These are phyloP conservation scores for Chirona hameri DNA, from an alignment of 2,888 invertebrate species.

Conservation along the genomic window DNA sequence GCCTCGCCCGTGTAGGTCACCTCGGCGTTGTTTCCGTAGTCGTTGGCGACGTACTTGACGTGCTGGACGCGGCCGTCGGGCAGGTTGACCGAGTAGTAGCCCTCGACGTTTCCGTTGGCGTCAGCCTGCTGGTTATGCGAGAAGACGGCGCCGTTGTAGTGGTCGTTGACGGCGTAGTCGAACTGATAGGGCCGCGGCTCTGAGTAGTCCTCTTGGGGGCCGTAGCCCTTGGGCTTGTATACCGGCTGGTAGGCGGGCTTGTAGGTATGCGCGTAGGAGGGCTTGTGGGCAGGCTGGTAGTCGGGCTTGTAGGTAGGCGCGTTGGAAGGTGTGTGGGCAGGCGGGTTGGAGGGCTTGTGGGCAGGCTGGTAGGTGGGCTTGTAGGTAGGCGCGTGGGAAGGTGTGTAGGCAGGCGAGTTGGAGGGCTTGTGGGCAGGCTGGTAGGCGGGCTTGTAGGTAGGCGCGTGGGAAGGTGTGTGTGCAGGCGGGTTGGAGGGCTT, in stretches of 20 bases:
- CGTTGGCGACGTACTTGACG: slow-evolving; percentile 38
- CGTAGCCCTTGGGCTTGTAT: background rate
- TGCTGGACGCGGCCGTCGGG: slow-evolving; percentile 39
- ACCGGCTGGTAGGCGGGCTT: too few relatives aligned
- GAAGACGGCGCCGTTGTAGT: slow-evolving; percentile 35
- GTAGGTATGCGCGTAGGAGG: too few relatives aligned
- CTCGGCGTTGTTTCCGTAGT: slow-evolving; percentile 37
- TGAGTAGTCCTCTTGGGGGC: slow-evolving; percentile 28
- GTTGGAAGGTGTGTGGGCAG: background rate
- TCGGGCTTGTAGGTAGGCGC: slow-evolving; percentile 1
- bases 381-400: background rate
- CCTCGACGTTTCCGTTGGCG: slow-evolving; percentile 37
- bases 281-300: too few relatives aligned
- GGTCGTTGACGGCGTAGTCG: slow-evolving; percentile 36
- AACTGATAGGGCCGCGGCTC: slow-evolving; percentile 33
- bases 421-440: background rate
- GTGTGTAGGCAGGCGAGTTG: background rate
- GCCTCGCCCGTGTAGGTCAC: slow-evolving; percentile 38
- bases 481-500: too few relatives aligned
- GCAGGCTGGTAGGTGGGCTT: background rate
- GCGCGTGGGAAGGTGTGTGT: too few relatives aligned
- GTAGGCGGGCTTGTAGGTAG: too few relatives aligned
- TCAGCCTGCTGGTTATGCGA: slow-evolving; percentile 34
- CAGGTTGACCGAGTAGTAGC: slow-evolving; percentile 38
- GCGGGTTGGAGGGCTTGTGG: slow-evolving; percentile 10